phyloP scores from a whole-genome alignment of 2,888 invertebrate species.

The Ecdyonurus torrentis region DNA sequence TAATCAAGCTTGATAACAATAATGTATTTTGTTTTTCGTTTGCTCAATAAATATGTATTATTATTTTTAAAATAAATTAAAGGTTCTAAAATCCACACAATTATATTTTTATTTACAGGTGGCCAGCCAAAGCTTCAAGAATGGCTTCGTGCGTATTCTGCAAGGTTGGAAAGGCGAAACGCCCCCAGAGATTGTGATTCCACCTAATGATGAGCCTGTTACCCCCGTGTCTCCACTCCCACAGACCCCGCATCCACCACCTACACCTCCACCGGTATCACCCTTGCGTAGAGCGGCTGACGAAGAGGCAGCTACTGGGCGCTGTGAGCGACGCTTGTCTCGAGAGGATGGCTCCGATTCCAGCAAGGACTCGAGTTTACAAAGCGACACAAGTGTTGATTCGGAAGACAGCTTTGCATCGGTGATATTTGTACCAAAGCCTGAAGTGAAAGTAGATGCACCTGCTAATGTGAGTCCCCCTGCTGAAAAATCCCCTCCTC shows the following conservation, averaged over 20 bases:
- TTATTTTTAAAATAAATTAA: not conserved
- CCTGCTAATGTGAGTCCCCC: slow-evolving; percentile 19
- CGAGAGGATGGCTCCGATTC: slow-evolving; percentile 63
- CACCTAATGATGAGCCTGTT: not conserved
- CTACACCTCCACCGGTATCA: slow-evolving; percentile 10
- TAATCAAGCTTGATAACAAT: not conserved
- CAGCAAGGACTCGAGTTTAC: slow-evolving; percentile 48
- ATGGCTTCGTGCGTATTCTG: slow-evolving; percentile 65
- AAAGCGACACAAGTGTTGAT: slow-evolving; percentile 87
- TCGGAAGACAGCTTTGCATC: slow-evolving; percentile 88
- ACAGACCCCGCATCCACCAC: not conserved
- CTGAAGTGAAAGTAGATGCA: slow-evolving; percentile 36
- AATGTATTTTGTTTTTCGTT: not conserved
- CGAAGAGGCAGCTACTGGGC: slow-evolving; percentile 6
- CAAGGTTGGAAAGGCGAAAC: slow-evolving; percentile 55
- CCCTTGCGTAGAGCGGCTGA: slow-evolving; percentile 6
- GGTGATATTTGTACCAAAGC: slow-evolving; percentile 78
- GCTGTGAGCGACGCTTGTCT: slow-evolving; percentile 53
- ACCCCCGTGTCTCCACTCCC: slow-evolving; percentile 20
- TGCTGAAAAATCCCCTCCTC: slow-evolving; percentile 24
- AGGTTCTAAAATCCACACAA: not conserved
- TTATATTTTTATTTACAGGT: no score
- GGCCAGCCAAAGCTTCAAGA: slow-evolving; percentile 31
- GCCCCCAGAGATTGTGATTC: slow-evolving; percentile 11
- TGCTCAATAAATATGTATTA: not conserved